These are phyloP conservation scores for Drosophila tropicalis DNA, from an alignment of 1,140 invertebrate species.

Conservation along the genomic window DNA sequence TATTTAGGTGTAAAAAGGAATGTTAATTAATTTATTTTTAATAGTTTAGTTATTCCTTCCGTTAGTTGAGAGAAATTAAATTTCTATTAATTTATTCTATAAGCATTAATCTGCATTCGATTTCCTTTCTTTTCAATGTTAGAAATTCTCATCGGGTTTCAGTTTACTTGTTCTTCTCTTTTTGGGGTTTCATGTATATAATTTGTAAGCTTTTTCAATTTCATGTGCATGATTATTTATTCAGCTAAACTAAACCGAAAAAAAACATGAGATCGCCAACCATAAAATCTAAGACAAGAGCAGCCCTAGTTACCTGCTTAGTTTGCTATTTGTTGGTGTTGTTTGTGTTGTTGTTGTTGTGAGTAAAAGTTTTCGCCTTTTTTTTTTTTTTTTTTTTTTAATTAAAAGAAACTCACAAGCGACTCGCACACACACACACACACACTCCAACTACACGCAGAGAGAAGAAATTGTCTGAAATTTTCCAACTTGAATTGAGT, in stretches of 20 bases:
- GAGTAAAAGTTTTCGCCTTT: slow-evolving; percentile 80
- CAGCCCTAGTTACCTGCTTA: slow-evolving; percentile 79
- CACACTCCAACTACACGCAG: slow-evolving; percentile 38
- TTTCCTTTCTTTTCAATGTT: too few relatives aligned
- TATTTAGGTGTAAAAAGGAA: too few relatives aligned
- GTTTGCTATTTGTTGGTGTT: slow-evolving; percentile 18
- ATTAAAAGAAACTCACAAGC: slow-evolving; percentile 78
- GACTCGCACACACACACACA: slow-evolving; percentile 30
- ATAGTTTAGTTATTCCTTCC: too few relatives aligned
- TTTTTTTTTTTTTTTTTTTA: slow-evolving; percentile 68
- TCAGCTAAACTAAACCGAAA: background rate
- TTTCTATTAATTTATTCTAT: too few relatives aligned
- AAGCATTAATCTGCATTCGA: too few relatives aligned
- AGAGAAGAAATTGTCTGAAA: slow-evolving; percentile 52
- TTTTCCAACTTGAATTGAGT: slow-evolving; percentile 49
- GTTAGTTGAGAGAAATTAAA: too few relatives aligned
- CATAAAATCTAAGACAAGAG: slow-evolving; percentile 78
- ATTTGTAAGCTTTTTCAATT: slow-evolving; percentile 36
- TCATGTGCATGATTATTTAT: slow-evolving; percentile 11
- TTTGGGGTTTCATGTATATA: slow-evolving; percentile 15
- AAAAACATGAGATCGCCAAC: slow-evolving; percentile 61
- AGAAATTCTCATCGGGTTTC: too few relatives aligned
- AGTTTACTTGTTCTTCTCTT: background rate
- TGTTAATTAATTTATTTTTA: too few relatives aligned
- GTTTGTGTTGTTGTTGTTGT: slow-evolving; percentile 42